Evolutionary conservation across 2,888 invertebrate genomes (phyloP).

Genomic region (Drosophila barbarae): DNA sequence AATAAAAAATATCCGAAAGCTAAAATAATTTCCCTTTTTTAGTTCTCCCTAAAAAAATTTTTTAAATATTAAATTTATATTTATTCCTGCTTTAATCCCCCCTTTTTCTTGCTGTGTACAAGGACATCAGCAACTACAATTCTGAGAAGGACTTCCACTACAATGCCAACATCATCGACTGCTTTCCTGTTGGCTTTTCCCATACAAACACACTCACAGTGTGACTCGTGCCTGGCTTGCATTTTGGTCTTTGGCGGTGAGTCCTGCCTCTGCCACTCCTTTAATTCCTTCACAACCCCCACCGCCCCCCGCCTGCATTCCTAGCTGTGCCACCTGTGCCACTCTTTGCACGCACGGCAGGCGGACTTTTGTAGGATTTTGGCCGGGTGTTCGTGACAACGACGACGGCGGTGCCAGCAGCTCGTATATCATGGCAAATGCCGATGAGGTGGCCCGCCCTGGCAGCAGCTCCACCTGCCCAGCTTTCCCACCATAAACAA

Average conservation of each 20-base stretch:
- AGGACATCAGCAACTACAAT: constrained; percentile 18
- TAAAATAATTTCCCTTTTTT: not conserved
- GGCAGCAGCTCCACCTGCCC: constrained; percentile 1
- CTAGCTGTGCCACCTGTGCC: constrained; percentile 27
- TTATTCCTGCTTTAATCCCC: too few species aligned
- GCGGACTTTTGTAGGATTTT: constrained; percentile 64
- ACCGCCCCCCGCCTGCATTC: constrained; percentile 3
- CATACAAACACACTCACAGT: constrained; percentile 20
- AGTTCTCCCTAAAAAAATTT: not conserved
- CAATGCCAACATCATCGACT: constrained; percentile 45
- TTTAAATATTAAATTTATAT: too few species aligned
- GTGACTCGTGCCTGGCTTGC: constrained; percentile 27
- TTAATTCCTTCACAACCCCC: not conserved
- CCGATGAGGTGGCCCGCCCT: constrained; percentile 36
- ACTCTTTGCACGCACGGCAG: constrained; percentile 59
- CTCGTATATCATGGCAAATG: constrained; percentile 44
- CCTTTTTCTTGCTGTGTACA: not conserved
- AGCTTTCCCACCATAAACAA: constrained; percentile 65
- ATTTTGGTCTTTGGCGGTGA: constrained; percentile 35
- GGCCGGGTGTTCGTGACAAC: constrained; percentile 58
- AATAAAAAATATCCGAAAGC: not conserved
- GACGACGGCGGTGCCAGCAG: constrained; percentile 31
- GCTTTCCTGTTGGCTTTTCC: constrained; percentile 32
- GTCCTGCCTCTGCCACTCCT: constrained; percentile 8
- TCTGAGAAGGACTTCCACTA: constrained; percentile 34